A percentile compares a stretch with the other conserved stretches of the same genome.
These are phyloP conservation scores for Drosophila mojavensis DNA, from an alignment of 1,140 invertebrate species.

Conservation along the genomic window DNA sequence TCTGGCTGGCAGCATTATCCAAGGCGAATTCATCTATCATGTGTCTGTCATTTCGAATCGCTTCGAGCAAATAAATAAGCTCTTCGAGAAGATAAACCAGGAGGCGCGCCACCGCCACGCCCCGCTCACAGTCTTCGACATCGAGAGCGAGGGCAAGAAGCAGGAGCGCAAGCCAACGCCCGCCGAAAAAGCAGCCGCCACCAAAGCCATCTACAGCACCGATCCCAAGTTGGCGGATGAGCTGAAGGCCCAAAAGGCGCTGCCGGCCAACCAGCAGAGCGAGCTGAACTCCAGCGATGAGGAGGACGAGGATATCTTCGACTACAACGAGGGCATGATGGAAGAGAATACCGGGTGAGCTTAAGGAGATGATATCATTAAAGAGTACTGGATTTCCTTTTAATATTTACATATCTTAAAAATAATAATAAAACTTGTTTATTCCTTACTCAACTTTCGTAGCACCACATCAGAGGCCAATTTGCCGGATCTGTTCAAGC, in stretches of 20 bases:
- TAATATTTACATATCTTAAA: neutral
- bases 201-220: slow-evolving; percentile 50
- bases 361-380: neutral
- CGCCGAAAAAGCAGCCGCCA: slow-evolving; percentile 22
- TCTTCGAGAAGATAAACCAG: slow-evolving; percentile 78
- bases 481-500: slow-evolving; percentile 74
- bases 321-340: slow-evolving; percentile 61
- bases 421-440: too few species aligned
- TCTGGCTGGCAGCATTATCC: slow-evolving; percentile 74
- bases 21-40: slow-evolving; percentile 79
- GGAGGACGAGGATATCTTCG: slow-evolving; percentile 71
- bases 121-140: slow-evolving; percentile 71
- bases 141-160: slow-evolving; percentile 72
- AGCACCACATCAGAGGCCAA: slow-evolving; percentile 73
- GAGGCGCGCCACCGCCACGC: slow-evolving; percentile 72
- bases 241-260: slow-evolving; percentile 52
- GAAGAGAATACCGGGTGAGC: slow-evolving; percentile 60
- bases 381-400: too few species aligned
- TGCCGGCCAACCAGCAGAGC: slow-evolving; percentile 40
- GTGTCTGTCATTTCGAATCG: slow-evolving; percentile 77
- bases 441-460: neutral
- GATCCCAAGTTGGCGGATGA: slow-evolving; percentile 60
- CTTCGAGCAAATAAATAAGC: slow-evolving; percentile 69
- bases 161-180: slow-evolving; percentile 44
- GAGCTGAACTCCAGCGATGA: slow-evolving; percentile 66